A percentile compares a stretch with the other conserved stretches of the same genome.
These are phyloP conservation scores for Diaphora mendica DNA, from an alignment of 2,888 invertebrate genomes.

Conservation along the genomic window DNA sequence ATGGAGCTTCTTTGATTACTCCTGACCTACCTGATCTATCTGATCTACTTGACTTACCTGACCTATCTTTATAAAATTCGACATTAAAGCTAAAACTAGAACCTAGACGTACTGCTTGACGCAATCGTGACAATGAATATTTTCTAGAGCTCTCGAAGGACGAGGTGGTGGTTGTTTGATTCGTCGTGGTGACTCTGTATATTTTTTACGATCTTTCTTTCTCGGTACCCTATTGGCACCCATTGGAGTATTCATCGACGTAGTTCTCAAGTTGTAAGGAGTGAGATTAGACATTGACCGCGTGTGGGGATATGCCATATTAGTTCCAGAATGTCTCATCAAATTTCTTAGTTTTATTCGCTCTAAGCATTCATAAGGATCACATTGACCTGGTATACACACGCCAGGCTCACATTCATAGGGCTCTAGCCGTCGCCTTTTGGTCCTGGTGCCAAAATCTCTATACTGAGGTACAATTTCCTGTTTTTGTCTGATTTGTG, in stretches of 20 bases:
- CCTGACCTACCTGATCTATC: conserved; percentile 2
- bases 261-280: background rate
- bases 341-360: conserved; percentile 23
- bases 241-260: conserved; percentile 9
- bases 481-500: conserved; percentile 7
- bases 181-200: conserved; percentile 1
- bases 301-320: conserved; percentile 5
- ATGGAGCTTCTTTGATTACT: background rate
- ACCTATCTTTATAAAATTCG: conserved; percentile 45
- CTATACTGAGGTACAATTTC: conserved; percentile 19
- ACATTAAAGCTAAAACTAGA: conserved; percentile 45
- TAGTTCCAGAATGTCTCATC: conserved; percentile 17
- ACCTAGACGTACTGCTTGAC: conserved; percentile 29
- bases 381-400: conserved; percentile 51
- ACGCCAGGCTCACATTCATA: conserved; percentile 48
- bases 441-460: conserved; percentile 21
- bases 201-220: conserved; percentile 10
- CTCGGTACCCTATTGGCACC: background rate
- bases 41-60: conserved; percentile 13
- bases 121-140: conserved; percentile 19
- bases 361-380: conserved; percentile 38
- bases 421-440: conserved; percentile 23
- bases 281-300: conserved; percentile 26
- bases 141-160: conserved; percentile 13
- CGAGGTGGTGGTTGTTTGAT: conserved; percentile 4